A percentile compares a stretch with the other conserved stretches of the same genome.
Evolutionary conservation across 2,888 invertebrate genomes (phyloP).

Genomic region (Lepidonotus clava): DNA sequence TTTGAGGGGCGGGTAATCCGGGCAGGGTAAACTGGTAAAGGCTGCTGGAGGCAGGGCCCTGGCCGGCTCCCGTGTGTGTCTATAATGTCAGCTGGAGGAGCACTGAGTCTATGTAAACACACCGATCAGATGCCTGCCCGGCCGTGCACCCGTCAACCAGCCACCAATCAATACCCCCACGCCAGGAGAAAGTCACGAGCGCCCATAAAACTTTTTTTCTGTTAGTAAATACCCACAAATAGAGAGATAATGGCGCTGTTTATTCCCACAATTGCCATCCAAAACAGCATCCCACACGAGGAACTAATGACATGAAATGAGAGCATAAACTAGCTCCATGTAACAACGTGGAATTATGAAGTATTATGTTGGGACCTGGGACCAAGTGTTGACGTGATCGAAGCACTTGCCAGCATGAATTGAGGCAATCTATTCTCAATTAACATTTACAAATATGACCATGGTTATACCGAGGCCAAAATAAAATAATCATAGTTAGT

Average conservation of each 20-base stretch:
- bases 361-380: background rate
- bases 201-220: conserved; percentile 4
- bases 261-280: background rate
- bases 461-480: background rate
- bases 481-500: too few species aligned
- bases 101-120: background rate
- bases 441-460: background rate
- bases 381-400: background rate
- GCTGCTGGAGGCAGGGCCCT: too few species aligned
- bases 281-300: background rate
- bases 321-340: background rate
- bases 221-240: background rate
- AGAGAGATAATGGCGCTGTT: background rate
- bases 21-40: too few species aligned
- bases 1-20: too few species aligned
- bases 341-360: background rate
- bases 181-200: background rate
- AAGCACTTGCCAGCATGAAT: background rate
- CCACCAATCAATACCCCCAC: background rate
- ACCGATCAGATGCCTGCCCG: background rate
- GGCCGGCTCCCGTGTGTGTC: too few species aligned
- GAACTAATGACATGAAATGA: background rate
- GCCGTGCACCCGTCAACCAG: background rate
- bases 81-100: background rate
- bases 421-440: background rate